Conservation (phyloP, 2,797 vertebrate species). For the Selene dorsalis region DNA sequence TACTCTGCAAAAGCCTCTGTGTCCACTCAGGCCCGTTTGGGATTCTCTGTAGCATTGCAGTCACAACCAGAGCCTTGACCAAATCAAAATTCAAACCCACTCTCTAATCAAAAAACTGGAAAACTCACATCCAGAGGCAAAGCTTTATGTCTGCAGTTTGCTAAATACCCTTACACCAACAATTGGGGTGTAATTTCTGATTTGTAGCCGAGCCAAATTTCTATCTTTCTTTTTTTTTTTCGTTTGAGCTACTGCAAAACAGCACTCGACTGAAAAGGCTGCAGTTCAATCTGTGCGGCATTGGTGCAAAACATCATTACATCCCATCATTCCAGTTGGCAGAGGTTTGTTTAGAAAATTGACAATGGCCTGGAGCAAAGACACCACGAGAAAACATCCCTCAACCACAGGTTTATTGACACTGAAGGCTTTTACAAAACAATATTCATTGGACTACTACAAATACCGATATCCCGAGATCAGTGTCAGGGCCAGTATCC, state of each 20-base stretch:
- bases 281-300: constrained; percentile 44
- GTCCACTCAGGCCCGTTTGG: constrained; percentile 78
- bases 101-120: constrained; percentile 80
- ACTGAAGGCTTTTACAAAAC: neutral
- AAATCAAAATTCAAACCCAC: constrained; percentile 83
- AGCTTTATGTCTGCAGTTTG: constrained; percentile 76
- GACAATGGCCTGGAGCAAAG: constrained; percentile 50
- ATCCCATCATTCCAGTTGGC: constrained; percentile 70
- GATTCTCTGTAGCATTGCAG: constrained; percentile 73
- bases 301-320: constrained; percentile 47
- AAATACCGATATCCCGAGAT: neutral
- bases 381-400: constrained; percentile 42
- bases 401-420: constrained; percentile 3
- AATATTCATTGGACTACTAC: too few species aligned
- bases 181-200: constrained; percentile 78
- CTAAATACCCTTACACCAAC: constrained; percentile 74
- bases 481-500: neutral
- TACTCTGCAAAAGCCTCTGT: constrained; percentile 77
- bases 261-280: constrained; percentile 36
- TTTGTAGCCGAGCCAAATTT: constrained; percentile 69
- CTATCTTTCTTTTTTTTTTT: constrained; percentile 25
- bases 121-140: constrained; percentile 71
- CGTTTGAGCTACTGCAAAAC: constrained; percentile 52
- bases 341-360: constrained; percentile 46
- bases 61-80: constrained; percentile 79